Conservation (phyloP, 2,888 invertebrate species). For the Thymelicus acteon region DNA sequence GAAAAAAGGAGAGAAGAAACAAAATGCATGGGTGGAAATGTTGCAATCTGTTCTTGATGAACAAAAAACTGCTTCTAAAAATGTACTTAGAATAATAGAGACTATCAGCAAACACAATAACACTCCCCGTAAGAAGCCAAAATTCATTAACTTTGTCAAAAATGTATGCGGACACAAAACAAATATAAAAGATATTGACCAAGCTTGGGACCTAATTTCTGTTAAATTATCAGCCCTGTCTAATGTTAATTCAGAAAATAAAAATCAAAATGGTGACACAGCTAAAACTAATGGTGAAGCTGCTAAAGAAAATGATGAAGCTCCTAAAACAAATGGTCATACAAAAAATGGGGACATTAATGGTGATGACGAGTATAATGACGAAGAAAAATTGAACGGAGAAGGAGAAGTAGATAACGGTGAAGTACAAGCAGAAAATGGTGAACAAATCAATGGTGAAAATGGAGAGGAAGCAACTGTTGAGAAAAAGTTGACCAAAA, state of each 20-base stretch:
- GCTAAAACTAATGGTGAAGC: conserved; percentile 44
- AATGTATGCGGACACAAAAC: conserved; percentile 86
- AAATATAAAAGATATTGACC: conserved; percentile 84
- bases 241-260: conserved; percentile 54
- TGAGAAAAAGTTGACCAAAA: conserved; percentile 66
- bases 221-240: conserved; percentile 82
- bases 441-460: conserved; percentile 38
- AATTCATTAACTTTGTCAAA: conserved; percentile 91
- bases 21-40: conserved; percentile 92
- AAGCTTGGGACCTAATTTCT: conserved; percentile 87
- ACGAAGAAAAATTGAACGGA: conserved; percentile 41
- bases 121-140: conserved; percentile 93
- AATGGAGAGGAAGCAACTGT: conserved; percentile 46
- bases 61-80: conserved; percentile 80
- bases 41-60: conserved; percentile 87
- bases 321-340: conserved; percentile 42
- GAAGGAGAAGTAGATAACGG: conserved; percentile 32
- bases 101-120: conserved; percentile 89
- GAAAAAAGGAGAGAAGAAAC: conserved; percentile 94
- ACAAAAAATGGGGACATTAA: conserved; percentile 42
- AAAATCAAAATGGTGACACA: conserved; percentile 54
- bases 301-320: conserved; percentile 21
- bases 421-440: conserved; percentile 42
- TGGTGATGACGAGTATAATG: conserved; percentile 44
- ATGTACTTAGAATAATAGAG: conserved; percentile 86